Conservation (phyloP, 2,113 vertebrate species). For the Ginglymostoma cirratum region DNA sequence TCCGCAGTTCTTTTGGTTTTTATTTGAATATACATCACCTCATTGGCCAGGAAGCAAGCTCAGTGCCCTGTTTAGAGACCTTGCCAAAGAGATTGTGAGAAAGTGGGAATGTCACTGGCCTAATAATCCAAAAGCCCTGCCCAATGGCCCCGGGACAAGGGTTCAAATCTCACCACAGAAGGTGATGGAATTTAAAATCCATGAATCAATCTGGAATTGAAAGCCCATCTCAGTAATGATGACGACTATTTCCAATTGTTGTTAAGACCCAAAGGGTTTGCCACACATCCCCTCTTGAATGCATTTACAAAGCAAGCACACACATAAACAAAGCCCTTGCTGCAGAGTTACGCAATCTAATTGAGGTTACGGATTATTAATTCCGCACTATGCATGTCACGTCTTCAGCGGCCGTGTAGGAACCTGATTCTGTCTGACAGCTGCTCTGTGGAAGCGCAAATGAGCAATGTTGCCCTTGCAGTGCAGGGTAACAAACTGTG, state of each 20-base stretch:
- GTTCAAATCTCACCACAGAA: no score
- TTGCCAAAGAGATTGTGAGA: background rate
- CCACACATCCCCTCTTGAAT: background rate
- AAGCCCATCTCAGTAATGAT: no score
- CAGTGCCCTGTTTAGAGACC: background rate
- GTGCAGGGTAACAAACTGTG: slow-evolving; percentile 25
- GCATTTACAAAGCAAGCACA: background rate
- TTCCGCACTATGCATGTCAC: background rate
- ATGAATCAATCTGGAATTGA: no score
- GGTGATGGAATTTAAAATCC: no score
- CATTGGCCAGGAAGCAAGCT: background rate
- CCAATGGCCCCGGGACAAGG: no score
- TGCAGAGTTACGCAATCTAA: background rate
- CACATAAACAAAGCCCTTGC: background rate
- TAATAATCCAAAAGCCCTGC: no score
- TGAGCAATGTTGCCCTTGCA: no score
- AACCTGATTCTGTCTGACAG: slow-evolving; percentile 30
- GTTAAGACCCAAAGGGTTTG: no score
- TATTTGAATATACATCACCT: background rate
- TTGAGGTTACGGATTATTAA: background rate
- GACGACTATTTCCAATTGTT: no score
- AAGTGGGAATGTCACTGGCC: no score
- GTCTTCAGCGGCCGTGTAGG: background rate
- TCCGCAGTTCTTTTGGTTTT: no score
- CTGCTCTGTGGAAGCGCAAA: background rate